Evolutionary conservation across 2,888 invertebrate genomes (phyloP), one percentile per base, ranked within the genome.

Genomic region (Zeuzera pyrina): DNA sequence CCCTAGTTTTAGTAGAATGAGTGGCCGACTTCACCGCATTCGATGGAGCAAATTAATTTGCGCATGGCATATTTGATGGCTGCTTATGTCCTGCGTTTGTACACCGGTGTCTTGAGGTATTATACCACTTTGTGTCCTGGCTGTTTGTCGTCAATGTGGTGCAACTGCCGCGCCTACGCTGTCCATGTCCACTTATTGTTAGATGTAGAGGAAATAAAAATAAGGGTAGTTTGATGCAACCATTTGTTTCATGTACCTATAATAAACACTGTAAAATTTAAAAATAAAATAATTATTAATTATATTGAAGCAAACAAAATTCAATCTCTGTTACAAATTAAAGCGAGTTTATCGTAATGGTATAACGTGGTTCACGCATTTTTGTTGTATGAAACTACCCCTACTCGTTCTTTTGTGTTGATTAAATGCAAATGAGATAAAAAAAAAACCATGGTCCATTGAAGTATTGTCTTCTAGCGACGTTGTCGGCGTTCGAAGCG

Each of bases 401-500:
- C 65, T 54, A 54, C 43, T 44, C 36, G 33, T 34, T 45, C 38
- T 29, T 33, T 44, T 42, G 47, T 47, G 50, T 52, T 16, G 47
- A 49, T 45, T 54, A 50, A 42, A 47, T 29, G 26, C 45, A 57
- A 62, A 15, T 19, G 12, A 7, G 4, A 23, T 29, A n/a, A n/a
- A n/a, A n/a, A n/a, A 30, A 39, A 64, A 61, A 65, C 59, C 56
- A 49, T 60, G 71, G 78, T 76, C 78, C 71, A 78, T 77, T 66
- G 65, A 64, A 58, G 68, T 72, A 45, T 79, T 83, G 78, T 67
- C 72, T 84, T 84, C 62, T 89, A 92, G 92, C 90, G 86, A 86
- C 88, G 84, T 92, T 95, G 89, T 91, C 91, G 76, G 92, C 95
- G 60, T 81, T 93, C 84, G 91, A 94, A 81, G 97, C 97, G 55